Percentiles rank a stretch among this genome's conserved stretches.
These are phyloP conservation scores for Hypena proboscidalis DNA, from an alignment of 2,888 invertebrate species.

Conservation along the genomic window DNA sequence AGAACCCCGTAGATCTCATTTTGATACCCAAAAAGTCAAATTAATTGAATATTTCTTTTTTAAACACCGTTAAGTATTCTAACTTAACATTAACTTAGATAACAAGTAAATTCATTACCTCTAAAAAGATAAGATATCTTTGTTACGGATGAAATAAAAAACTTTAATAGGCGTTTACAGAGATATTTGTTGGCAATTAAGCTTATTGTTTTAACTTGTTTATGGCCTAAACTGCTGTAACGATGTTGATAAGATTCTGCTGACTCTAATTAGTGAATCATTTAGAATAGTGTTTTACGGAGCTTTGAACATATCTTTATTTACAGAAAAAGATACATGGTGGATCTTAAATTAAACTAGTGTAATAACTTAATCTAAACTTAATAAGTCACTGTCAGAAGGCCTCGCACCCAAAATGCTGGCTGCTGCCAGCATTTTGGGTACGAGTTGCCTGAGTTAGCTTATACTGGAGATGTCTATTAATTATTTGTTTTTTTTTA, in stretches of 20 bases:
- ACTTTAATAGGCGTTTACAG: conserved; percentile 24
- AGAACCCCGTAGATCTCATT: too few species aligned
- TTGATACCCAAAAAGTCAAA: conserved; percentile 18
- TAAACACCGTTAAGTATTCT: conserved; percentile 16
- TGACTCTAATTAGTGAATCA: conserved; percentile 4
- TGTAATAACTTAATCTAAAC: too few species aligned
- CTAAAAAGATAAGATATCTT: conserved; percentile 17
- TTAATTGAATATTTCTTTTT: conserved; percentile 35
- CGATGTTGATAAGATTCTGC: conserved; percentile 11
- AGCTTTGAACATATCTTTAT: too few species aligned
- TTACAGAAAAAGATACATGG: too few species aligned
- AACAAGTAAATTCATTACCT: conserved; percentile 33
- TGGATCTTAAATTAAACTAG: too few species aligned
- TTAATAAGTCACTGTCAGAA: too few species aligned
- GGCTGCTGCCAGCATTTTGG: too few species aligned
- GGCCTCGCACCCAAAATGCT: too few species aligned
- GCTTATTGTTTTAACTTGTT: conserved; percentile 19
- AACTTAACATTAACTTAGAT: conserved; percentile 25
- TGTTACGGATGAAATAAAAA: conserved; percentile 18
- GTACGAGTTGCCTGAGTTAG: too few species aligned
- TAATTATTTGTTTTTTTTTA: too few species aligned
- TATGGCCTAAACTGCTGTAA: conserved; percentile 18
- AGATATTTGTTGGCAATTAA: conserved; percentile 22
- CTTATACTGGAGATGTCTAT: too few species aligned
- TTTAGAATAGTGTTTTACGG: too few species aligned